phyloP scores from a whole-genome alignment of 2,797 vertebrate genomes.

The Labeo calbasu region DNA sequence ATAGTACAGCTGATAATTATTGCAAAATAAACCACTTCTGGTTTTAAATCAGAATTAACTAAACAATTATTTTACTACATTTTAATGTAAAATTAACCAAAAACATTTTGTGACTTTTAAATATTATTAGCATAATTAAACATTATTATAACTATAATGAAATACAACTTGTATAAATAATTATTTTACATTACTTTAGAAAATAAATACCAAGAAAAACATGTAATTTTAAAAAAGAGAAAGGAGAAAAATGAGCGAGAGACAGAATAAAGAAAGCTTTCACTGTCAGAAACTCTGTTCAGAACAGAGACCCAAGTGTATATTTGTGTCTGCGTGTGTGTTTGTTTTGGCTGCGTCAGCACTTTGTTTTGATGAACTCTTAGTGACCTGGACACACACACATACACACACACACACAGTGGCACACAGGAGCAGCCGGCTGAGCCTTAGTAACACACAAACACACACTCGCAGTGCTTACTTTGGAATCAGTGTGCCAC shows the following conservation, averaged over 20 bases:
- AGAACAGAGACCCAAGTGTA: slow-evolving; percentile 24
- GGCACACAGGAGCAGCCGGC: slow-evolving; percentile 15
- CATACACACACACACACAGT: slow-evolving; percentile 26
- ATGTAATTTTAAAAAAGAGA: neutral
- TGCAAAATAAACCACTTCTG: neutral
- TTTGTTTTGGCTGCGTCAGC: slow-evolving; percentile 59
- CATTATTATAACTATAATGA: neutral
- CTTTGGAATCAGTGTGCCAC: slow-evolving; percentile 51
- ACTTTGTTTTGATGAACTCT: slow-evolving; percentile 57
- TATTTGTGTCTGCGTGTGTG: slow-evolving; percentile 42
- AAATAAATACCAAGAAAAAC: neutral
- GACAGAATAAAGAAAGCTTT: neutral
- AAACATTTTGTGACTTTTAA: neutral
- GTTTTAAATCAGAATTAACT: neutral
- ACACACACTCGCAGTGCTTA: slow-evolving; percentile 30
- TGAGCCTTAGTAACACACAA: slow-evolving; percentile 29
- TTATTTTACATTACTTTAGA: neutral
- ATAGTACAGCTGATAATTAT: neutral
- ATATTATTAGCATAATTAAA: neutral
- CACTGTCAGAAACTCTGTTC: slow-evolving; percentile 41
- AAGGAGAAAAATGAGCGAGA: neutral
- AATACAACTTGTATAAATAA: no score
- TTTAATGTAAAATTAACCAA: neutral
- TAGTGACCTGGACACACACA: slow-evolving; percentile 44
- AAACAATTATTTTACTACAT: neutral